Percentiles rank a stretch among this genome's conserved stretches.
These are phyloP conservation scores for Tinea trinotella DNA, from an alignment of 2,888 invertebrate species.

Conservation along the genomic window DNA sequence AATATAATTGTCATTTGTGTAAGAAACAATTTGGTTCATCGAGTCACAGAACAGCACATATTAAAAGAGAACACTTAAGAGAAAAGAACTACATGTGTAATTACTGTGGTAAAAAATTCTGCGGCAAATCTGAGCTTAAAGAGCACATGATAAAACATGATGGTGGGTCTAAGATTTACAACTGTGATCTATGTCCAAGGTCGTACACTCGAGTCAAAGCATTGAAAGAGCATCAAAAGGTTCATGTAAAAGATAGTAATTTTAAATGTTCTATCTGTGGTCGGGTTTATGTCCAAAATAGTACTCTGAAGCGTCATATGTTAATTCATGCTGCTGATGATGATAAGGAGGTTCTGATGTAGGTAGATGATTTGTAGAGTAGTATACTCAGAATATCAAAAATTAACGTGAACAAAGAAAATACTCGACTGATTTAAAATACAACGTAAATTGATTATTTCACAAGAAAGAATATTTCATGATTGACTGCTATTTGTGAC, in stretches of 20 bases:
- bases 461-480: too few species aligned
- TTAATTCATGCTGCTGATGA: constrained; percentile 25
- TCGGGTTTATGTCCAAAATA: constrained; percentile 58
- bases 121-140: constrained; percentile 67
- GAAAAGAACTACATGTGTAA: constrained; percentile 63
- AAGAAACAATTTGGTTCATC: constrained; percentile 56
- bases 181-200: constrained; percentile 68
- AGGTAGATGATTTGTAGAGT: too few species aligned
- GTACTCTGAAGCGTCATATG: constrained; percentile 56
- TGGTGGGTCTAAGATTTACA: constrained; percentile 66
- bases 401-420: too few species aligned
- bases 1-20: constrained; percentile 56
- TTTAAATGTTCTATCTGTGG: constrained; percentile 56
- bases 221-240: constrained; percentile 59
- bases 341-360: constrained; percentile 14
- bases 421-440: too few species aligned
- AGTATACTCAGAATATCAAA: too few species aligned
- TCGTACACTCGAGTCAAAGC: constrained; percentile 59
- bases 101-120: constrained; percentile 68
- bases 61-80: constrained; percentile 54
- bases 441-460: too few species aligned
- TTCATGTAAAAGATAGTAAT: constrained; percentile 57
- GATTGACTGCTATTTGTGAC: too few species aligned
- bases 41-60: constrained; percentile 54
- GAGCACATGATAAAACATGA: constrained; percentile 68